Base-by-base conservation (phyloP, 2,113 vertebrate genomes). In the Mungos mungo region DNA sequence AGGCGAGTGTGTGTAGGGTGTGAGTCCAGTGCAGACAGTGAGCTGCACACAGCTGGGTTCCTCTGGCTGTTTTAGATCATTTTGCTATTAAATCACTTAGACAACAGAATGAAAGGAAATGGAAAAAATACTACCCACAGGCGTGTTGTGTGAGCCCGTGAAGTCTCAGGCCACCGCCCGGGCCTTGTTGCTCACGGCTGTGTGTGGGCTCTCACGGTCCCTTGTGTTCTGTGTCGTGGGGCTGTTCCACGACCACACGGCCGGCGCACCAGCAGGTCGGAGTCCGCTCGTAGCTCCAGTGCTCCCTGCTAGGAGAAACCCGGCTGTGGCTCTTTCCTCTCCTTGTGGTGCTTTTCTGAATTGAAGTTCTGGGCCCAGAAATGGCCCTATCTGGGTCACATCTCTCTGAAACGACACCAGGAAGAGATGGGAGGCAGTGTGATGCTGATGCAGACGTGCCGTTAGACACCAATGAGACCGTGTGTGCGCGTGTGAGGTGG, bases 351-450 rank as follows among this genome's bases (percentile, higher is more conserved):
- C 52, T 69, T 82, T 65, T 45, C 69, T 23, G 47, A 45, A 41
- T 12, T 9, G 68, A 33, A 41, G 60, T 47, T 66, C 50, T 35
- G n/a, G 52, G 4, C n/a, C 81, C 41, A 90, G 63, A 87, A 94
- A 52, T 15, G 19, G 31, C 15, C 4, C 0, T 38, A 11, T 31
- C 29, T 88, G 35, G 29, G 7, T 54, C 35, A 2, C 18, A 0
- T 66, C 13, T 84, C 66, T 93, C n/a, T 45, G 85, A 83, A 41
- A 52, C 57, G 50, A 35, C 25, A 35, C 57, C 45, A 10, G 79
- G 41, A 66, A 76, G 60, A 57, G 52, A 3, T n/a, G 25, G 77
- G 72, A 60, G 45, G 2, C 25, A 12, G 77, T 66, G 9, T 52
- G n/a, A 31, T 50, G 21, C 72, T 54, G 57, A 33, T 7, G 4